A percentile compares a stretch with the other conserved stretches of the same genome.
Evolutionary conservation across 23 tunicate species (phyloP).

Genomic region (Trididemnum clinides): DNA sequence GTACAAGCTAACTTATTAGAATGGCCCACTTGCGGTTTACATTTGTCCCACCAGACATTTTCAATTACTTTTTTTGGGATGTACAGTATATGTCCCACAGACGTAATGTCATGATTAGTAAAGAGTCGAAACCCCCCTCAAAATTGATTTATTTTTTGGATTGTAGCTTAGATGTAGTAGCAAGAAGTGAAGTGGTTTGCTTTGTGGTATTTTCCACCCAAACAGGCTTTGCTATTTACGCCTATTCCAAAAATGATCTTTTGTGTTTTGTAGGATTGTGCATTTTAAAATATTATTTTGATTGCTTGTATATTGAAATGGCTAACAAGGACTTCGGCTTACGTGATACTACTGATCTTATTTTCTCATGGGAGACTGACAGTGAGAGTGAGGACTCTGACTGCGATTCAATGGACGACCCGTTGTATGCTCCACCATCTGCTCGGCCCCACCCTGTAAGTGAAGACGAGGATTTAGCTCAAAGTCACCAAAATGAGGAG

Average conservation of each 20-base stretch:
- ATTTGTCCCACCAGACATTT: constrained; percentile 21
- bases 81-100: constrained; percentile 22
- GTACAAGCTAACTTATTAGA: constrained; percentile 20
- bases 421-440: constrained; percentile 20
- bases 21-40: constrained; percentile 23
- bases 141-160: constrained; percentile 9
- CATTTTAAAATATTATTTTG: constrained; percentile 8
- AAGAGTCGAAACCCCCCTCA: constrained; percentile 24
- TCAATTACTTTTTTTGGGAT: constrained; percentile 15
- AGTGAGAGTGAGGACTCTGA: constrained; percentile 17
- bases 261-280: constrained; percentile 17
- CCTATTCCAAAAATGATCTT: constrained; percentile 11
- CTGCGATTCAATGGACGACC: constrained; percentile 18
- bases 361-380: constrained; percentile 29
- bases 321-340: constrained; percentile 1
- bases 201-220: constrained; percentile 17
- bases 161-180: constrained; percentile 18
- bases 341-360: constrained; percentile 17
- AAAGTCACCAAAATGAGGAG: constrained; percentile 17
- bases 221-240: constrained; percentile 17
- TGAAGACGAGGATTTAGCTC: constrained; percentile 7
- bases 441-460: constrained; percentile 11
- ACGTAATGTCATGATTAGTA: constrained; percentile 15
- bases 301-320: constrained; percentile 16
- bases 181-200: constrained; percentile 18